A percentile compares a stretch with the other conserved stretches of the same genome.
Evolutionary conservation across 2,888 invertebrate species (phyloP).

Genomic region (Petrolisthes manimaculis): DNA sequence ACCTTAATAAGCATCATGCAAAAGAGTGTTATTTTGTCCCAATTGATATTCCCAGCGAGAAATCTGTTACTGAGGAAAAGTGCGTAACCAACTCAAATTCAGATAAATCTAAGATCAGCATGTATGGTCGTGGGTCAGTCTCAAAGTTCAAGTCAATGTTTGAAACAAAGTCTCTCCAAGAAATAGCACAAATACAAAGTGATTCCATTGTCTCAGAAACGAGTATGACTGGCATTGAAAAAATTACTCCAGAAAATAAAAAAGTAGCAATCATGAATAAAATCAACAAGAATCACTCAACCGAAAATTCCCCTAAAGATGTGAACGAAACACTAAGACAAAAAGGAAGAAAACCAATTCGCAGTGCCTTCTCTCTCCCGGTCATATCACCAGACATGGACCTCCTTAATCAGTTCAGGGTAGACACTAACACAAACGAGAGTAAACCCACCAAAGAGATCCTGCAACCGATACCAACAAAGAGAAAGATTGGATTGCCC

Average conservation of each 20-base stretch:
- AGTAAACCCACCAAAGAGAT: background rate
- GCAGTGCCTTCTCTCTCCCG: slow-evolving; percentile 2
- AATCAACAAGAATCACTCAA: background rate
- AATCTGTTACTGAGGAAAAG: background rate
- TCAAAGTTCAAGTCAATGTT: slow-evolving; percentile 36
- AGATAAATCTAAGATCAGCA: background rate
- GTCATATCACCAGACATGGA: slow-evolving; percentile 42
- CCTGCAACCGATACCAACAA: background rate
- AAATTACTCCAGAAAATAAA: background rate
- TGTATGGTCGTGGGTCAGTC: slow-evolving; percentile 24
- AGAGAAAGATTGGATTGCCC: background rate
- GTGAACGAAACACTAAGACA: background rate
- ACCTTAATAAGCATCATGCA: background rate
- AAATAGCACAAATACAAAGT: slow-evolving; percentile 40
- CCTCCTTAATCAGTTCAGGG: slow-evolving; percentile 35
- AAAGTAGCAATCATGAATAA: background rate
- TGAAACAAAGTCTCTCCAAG: slow-evolving; percentile 42
- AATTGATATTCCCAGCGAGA: slow-evolving; percentile 8
- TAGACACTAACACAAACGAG: background rate
- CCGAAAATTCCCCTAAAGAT: background rate
- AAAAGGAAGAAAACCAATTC: background rate
- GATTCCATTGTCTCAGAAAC: background rate
- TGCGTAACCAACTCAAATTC: background rate
- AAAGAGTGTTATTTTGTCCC: slow-evolving; percentile 30
- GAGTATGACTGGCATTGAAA: background rate